Evolutionary conservation across 2,888 invertebrate genomes (phyloP), one percentile per base, ranked within the genome.

Genomic region (Netelia fuscicornis): DNA sequence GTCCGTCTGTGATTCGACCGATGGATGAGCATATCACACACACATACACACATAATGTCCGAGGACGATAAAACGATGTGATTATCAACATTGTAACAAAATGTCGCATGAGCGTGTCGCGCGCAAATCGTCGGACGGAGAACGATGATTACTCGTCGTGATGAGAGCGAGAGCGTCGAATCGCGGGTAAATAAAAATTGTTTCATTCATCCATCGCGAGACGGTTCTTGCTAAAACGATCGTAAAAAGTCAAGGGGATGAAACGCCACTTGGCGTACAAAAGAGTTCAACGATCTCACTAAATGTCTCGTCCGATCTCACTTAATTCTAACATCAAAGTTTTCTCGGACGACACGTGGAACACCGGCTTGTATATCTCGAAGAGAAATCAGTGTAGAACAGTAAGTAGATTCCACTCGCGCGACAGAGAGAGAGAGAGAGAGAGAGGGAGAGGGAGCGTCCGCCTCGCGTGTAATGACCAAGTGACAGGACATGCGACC

Each of bases 211-310:
- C 62, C 65, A 48, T 74, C 58, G 76, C 17, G 60, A 68, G 13
- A 6, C 17, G 10, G 6, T 37, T 70, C 62, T 81, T 25, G 60
- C 58, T 56, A 44, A 60, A 58, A 72, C 25, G 72, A 62, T 81
- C 71, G 71, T 81, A 52, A 82, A 79, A 68, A 25, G 30, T 17
- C 67, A 25, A 42, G 52, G 13, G 30, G 37, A 68, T 78, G 20
- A 65, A 62, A 62, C 37, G 64, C 70, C 70, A 81, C 70, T 84
- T 81, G 81, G 84, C 77, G 68, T 10, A 11, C 30, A 60, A 64
- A 9, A 30, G 52, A 58, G 78, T 64, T 75, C 84, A 84, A 74
- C 52, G 81, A 70, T 81, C 74, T 70, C 60, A 52, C 76, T 20
- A 10, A 75, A 81, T 70, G 52, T 56, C 42, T 48, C 60, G 13